Conservation (phyloP, 2,888 invertebrate genomes). For the Odontomyia ornata region DNA sequence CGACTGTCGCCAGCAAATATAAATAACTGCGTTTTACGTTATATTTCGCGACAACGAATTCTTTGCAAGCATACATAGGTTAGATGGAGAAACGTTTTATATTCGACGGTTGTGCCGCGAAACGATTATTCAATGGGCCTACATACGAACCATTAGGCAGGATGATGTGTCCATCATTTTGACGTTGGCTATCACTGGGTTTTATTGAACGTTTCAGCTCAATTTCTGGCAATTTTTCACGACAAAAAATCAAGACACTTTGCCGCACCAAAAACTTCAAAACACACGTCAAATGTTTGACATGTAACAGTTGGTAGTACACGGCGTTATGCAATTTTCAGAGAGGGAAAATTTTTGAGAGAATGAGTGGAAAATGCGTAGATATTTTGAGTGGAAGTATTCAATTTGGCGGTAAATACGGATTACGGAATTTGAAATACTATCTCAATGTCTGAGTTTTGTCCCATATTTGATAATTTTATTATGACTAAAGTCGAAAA, state of each 20-base stretch:
- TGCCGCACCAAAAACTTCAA: conserved; percentile 46
- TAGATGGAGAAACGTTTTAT: conserved; percentile 7
- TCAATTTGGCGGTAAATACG: background rate
- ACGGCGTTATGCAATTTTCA: conserved; percentile 40
- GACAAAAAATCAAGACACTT: conserved; percentile 35
- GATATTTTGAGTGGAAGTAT: background rate
- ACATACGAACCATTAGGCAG: conserved; percentile 41
- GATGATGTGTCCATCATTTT: conserved; percentile 43
- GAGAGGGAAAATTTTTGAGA: background rate
- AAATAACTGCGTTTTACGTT: conserved; percentile 15
- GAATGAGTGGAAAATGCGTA: background rate
- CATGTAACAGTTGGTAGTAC: conserved; percentile 27
- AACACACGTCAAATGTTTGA: conserved; percentile 45
- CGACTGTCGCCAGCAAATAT: background rate
- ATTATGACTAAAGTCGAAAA: no score
- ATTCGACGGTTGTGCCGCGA: background rate
- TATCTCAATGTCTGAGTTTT: no score
- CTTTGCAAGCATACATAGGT: conserved; percentile 19
- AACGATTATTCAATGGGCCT: background rate
- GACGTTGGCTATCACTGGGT: background rate
- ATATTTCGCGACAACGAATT: background rate
- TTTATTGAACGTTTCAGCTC: background rate
- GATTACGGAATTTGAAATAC: no score
- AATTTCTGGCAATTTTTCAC: conserved; percentile 17
- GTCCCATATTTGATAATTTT: no score